Base-by-base conservation (phyloP, 2,888 invertebrate species). In the Lumbricus terrestris region DNA sequence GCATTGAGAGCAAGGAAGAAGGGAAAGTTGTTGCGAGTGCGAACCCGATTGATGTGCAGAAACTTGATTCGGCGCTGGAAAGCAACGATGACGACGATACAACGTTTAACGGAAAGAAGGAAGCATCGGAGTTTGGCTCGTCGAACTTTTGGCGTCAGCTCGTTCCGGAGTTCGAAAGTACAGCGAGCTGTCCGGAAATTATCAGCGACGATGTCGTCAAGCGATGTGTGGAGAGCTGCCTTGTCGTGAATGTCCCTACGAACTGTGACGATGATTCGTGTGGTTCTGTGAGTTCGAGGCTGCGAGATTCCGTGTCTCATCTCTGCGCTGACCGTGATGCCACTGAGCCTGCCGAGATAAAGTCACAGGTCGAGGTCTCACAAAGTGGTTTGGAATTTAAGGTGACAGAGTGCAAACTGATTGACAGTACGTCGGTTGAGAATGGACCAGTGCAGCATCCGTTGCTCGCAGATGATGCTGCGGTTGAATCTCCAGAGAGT, bases 211-310 rank as follows among this genome's bases (percentile, higher is more conserved):
- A 85, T 23, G 85, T 37, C 85, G 37, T 85, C 34, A 85, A 35
- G 85, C 85, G 85, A 85, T 37, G 37, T 6, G 37, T 37, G 85
- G 85, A 85, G 85, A 85, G 37, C 85, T 85, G 35, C 69, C 69
- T 69, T 69, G 69, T 69, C 16, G 16, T 37, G 85, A 16, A 23
- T 85, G 34, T 35, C 8, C 6, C 85, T 85, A 18, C 85, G 18
- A 85, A 35, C 34, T 85, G 35, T 37, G 35, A 85, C 34, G 85
- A n/a, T n/a, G n/a, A 85, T 37, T 34, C 85, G 8, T 23, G 85
- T 35, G 35, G 85, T 23, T 35, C 85, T 6, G 35, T 85, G 35
- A 85, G 37, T 85, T 85, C 85, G 11, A 85, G 15, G 37, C 35
- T 85, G 34, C 35, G 34, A 6, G 85, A 85, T 37, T 85, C 85